Percentiles rank a stretch among this genome's conserved stretches.
Conservation (phyloP, 92 coral and sea anemone genomes). For the Desmophyllum pertusum region DNA sequence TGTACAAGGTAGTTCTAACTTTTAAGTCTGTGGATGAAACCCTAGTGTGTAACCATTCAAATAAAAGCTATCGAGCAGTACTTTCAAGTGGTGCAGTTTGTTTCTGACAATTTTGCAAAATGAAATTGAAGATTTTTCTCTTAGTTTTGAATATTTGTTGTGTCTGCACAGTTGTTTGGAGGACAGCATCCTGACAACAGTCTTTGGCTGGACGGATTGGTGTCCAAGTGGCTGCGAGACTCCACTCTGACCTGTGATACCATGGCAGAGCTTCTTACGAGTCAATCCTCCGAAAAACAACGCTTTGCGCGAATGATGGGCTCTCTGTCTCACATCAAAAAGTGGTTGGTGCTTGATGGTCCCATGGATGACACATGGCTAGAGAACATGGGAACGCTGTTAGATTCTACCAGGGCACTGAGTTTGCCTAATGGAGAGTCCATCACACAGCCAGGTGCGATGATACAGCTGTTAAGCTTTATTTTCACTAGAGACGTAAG, state of each 20-base stretch:
- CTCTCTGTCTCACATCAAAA: slow-evolving; percentile 67
- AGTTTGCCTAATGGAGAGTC: slow-evolving; percentile 88
- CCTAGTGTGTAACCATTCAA: too few relatives aligned
- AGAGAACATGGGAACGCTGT: slow-evolving; percentile 78
- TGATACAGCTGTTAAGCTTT: background rate
- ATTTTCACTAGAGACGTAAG: background rate
- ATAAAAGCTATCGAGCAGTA: too few relatives aligned
- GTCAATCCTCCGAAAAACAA: slow-evolving; percentile 71
- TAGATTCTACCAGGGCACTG: slow-evolving; percentile 79
- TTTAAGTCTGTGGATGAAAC: too few relatives aligned
- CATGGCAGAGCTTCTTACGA: slow-evolving; percentile 55
- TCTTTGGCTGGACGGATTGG: slow-evolving; percentile 87
- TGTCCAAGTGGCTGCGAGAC: slow-evolving; percentile 88
- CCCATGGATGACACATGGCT: slow-evolving; percentile 88
- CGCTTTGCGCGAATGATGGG: slow-evolving; percentile 74
- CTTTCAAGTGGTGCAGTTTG: too few relatives aligned
- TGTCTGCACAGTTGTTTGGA: slow-evolving; percentile 76
- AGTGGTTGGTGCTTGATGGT: slow-evolving; percentile 96
- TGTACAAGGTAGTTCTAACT: too few relatives aligned
- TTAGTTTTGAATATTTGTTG: background rate
- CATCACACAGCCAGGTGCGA: slow-evolving; percentile 79
- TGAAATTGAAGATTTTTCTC: too few relatives aligned
- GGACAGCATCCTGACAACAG: slow-evolving; percentile 56
- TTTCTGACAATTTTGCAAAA: too few relatives aligned
- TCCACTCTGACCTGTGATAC: slow-evolving; percentile 65